Evolutionary conservation across 2,113 vertebrate genomes (phyloP), one percentile per base, ranked within the genome.

Genomic region (Todiramphus chloris): DNA sequence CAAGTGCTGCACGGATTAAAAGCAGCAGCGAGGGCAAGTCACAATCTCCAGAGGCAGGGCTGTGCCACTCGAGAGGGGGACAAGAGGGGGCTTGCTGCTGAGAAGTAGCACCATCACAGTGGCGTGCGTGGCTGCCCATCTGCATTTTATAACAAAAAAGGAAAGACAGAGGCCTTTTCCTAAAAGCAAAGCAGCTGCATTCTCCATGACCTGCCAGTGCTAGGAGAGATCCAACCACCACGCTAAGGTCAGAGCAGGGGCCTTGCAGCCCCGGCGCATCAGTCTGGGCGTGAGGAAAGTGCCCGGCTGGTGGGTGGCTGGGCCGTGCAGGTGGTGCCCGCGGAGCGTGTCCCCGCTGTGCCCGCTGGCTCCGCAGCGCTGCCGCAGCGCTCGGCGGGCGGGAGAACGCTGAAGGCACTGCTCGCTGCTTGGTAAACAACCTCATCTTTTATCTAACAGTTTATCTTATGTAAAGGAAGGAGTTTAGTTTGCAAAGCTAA

Each of bases 311-410:
- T 2, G 55, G 18, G 68, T 1, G 15, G 48, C n/a, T 4, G 7
- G 25, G 55, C 4, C 1, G 11, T 31, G 59, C 6, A 66, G 70
- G 10, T n/a, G 95, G 63, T 9, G 30, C 6, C 77, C 39, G 43
- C 1, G 13, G 51, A 20, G 56, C 10, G 0, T 2, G 30, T 4
- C 21, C 3, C 25, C 2, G 1, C 19, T 0, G 1, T 1, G 13
- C 56, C 0, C 3, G 28, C 69, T 0, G 5, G 62, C 67, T 74
- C 67, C 8, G 46, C 33, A 1, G 27, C 0, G 3, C 77, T 66
- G 70, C 8, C 1, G 5, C 58, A 9, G 48, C 0, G 0, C 50
- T 46, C 0, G 0, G 55, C 56, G 39, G 80, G 2, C 0, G 1
- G 31, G 33, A 24, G 23, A 13, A 21, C 3, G 46, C 89, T 64